phyloP scores from a whole-genome alignment of 2,888 invertebrate species.

The Eurois occulta region DNA sequence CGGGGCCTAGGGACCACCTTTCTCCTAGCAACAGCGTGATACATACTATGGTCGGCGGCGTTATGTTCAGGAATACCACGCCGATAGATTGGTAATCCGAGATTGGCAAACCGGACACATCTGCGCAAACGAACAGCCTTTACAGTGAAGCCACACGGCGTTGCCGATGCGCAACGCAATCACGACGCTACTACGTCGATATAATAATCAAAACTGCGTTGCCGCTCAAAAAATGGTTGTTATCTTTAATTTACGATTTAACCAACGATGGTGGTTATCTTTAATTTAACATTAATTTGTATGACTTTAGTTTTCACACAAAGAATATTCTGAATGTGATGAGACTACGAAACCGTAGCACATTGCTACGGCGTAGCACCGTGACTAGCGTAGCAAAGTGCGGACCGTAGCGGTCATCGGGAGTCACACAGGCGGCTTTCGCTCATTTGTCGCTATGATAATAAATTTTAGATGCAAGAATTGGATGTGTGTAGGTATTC shows the following conservation, averaged over 20 bases:
- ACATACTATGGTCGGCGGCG: constrained; percentile 67
- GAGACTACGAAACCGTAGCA: background rate
- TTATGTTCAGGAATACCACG: constrained; percentile 68
- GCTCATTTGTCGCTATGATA: background rate
- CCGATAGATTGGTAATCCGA: constrained; percentile 67
- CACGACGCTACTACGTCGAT: background rate
- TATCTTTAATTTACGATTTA: background rate
- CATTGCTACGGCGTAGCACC: constrained; percentile 38
- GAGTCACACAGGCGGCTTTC: background rate
- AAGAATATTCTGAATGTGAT: background rate
- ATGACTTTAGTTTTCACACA: background rate
- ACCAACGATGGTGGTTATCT: too few relatives aligned
- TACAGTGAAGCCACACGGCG: background rate
- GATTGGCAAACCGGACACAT: constrained; percentile 1
- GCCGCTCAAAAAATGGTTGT: background rate
- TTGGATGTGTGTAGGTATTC: background rate
- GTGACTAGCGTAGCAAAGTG: background rate
- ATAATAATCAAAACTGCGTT: background rate
- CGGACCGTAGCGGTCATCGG: background rate
- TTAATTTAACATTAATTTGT: background rate
- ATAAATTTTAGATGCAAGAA: background rate
- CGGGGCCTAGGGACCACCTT: constrained; percentile 79
- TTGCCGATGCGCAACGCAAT: background rate
- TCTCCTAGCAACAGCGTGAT: constrained; percentile 72
- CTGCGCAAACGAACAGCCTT: constrained; percentile 24